Base-by-base conservation (phyloP, 2,113 vertebrate species). In the Panurus biarmicus region DNA sequence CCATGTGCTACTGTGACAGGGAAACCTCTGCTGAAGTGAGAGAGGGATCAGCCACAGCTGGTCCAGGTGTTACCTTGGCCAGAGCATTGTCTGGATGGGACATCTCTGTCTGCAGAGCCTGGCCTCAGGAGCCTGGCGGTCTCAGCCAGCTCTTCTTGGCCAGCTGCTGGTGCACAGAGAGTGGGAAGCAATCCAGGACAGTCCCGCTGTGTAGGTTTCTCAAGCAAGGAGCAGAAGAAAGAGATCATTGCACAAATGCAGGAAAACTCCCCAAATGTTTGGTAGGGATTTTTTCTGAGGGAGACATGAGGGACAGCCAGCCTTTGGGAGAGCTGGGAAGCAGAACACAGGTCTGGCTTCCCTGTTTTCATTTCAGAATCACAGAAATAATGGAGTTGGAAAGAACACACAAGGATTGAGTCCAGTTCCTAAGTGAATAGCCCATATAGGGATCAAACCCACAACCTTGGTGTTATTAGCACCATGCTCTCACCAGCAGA, bases 261-360 rank as follows among this genome's bases (percentile, higher is more conserved):
- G 36, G 70, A 58, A 81, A 81, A 77, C 8, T 89, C n/a, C 51
- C 81, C 29, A 50, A 31, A 78, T 29, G 4, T 51, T 67, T 56
- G 40, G 22, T 38, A 42, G 42, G 35, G 69, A 58, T 26, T 62
- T 65, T 72, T 75, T 35, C 36, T 25, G 11, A 29, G 22, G 24
- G 3, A 66, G 17, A 28, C 1, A 0, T 0, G 5, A 88, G 69
- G 20, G 25, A 67, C 13, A 76, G 33, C 11, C 50, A 60, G 47
- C 19, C 14, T 62, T 61, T 6, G 5, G 5, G 2, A 77, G 25
- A 69, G 60, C 29, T 78, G 60, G 60, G 56, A 81, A 47, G 35
- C 31, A 80, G 66, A 67, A 73, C 0, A 5, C 23, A 58, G 33
- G 42, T 62, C 35, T 74, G 81, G 61, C 24, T n/a, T 84, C 50